Evolutionary conservation across 1,140 invertebrate genomes (phyloP).

Genomic region (Orius insidiosus): DNA sequence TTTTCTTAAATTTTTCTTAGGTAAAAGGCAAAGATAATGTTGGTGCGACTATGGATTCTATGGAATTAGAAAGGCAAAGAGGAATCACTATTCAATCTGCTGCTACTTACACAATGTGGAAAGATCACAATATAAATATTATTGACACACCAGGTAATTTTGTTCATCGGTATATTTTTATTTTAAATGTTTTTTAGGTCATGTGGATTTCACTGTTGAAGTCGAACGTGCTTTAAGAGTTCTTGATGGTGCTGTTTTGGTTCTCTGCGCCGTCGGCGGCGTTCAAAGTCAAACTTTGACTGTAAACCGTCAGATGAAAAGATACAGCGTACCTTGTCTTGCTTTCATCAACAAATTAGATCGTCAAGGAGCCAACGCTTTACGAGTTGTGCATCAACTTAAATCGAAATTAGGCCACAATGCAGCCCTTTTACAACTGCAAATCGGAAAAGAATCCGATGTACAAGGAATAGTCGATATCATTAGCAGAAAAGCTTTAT

Average conservation of each 20-base stretch:
- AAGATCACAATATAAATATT: slow-evolving; percentile 93
- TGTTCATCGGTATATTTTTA: not conserved
- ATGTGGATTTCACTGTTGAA: slow-evolving; percentile 99
- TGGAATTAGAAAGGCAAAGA: slow-evolving; percentile 94
- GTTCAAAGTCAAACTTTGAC: slow-evolving; percentile 98
- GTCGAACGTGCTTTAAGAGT: slow-evolving; percentile 92
- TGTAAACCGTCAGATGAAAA: slow-evolving; percentile 92
- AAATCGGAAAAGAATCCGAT: slow-evolving; percentile 84
- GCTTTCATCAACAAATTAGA: slow-evolving; percentile 99
- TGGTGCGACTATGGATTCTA: slow-evolving; percentile 97
- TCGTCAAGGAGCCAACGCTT: slow-evolving; percentile 72
- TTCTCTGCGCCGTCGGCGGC: slow-evolving; percentile 92
- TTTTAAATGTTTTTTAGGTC: slow-evolving; percentile 37
- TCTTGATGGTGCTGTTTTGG: slow-evolving; percentile 89
- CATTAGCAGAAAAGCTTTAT: slow-evolving; percentile 69
- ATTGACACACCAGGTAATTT: slow-evolving; percentile 85
- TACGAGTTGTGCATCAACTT: slow-evolving; percentile 39
- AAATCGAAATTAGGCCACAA: slow-evolving; percentile 82
- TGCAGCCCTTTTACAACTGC: slow-evolving; percentile 87
- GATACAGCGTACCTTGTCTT: slow-evolving; percentile 91
- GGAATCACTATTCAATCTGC: slow-evolving; percentile 99
- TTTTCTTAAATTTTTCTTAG: slow-evolving; percentile 27
- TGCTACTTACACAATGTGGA: slow-evolving; percentile 96
- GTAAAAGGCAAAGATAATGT: slow-evolving; percentile 96
- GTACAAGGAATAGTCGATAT: slow-evolving; percentile 81